Conservation (phyloP, 2,113 vertebrate genomes). For the Melanocharis versteri region DNA sequence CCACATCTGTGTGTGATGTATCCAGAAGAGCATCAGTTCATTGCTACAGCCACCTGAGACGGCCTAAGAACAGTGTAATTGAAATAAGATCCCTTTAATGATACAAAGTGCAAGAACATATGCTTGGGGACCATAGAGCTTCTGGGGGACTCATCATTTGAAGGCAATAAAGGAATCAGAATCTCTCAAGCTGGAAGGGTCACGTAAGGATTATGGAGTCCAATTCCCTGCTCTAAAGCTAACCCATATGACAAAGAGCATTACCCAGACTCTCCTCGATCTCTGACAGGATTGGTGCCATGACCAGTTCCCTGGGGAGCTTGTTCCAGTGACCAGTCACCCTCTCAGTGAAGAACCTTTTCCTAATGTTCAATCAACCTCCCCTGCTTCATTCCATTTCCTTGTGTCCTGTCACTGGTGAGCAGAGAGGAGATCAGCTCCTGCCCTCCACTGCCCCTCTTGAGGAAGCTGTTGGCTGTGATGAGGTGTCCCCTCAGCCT, state of each 20-base stretch:
- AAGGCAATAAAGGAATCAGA: background rate
- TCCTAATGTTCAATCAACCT: background rate
- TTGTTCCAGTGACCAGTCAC: background rate
- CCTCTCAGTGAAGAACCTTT: background rate
- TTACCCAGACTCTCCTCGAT: background rate
- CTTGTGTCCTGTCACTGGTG: rapidly evolving
- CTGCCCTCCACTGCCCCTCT: too few relatives aligned
- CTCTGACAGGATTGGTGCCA: background rate
- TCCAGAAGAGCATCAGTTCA: background rate
- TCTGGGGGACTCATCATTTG: background rate
- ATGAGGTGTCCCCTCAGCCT: background rate
- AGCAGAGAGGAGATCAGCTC: background rate
- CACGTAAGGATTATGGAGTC: background rate
- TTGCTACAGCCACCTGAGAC: background rate
- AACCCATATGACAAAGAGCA: background rate
- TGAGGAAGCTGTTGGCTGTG: background rate
- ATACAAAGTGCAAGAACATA: background rate
- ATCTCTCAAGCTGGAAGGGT: background rate
- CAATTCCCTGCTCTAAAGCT: background rate
- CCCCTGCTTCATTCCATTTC: background rate
- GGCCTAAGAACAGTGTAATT: background rate
- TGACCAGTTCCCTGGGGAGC: background rate
- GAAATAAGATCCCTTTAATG: background rate
- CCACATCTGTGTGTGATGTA: background rate
- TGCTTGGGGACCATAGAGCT: background rate